Evolutionary conservation across 2,888 invertebrate genomes (phyloP).

Genomic region (Hetaerina titia): DNA sequence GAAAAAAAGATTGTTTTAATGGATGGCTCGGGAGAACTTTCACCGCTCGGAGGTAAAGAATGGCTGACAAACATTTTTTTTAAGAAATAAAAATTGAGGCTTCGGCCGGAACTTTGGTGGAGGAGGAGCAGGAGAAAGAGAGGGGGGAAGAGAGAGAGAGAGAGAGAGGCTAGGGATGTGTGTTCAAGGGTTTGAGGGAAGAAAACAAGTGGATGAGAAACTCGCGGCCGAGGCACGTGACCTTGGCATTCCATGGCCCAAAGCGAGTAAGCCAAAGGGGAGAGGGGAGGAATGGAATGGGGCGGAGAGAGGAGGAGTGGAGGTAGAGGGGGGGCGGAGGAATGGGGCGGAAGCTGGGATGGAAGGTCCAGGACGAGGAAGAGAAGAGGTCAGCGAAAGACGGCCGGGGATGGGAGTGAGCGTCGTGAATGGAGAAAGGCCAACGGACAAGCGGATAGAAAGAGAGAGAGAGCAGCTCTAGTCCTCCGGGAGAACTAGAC

Average conservation of each 20-base stretch:
- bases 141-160: background rate
- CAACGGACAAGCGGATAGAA: background rate
- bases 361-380: background rate
- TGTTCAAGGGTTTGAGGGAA: background rate
- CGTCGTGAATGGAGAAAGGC: background rate
- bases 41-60: slow-evolving; percentile 58
- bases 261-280: slow-evolving; percentile 2
- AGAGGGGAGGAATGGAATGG: background rate
- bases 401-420: background rate
- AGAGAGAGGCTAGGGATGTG: background rate
- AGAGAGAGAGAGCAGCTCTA: background rate
- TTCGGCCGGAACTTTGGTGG: background rate
- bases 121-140: background rate
- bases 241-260: slow-evolving; percentile 53
- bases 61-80: slow-evolving; percentile 30
- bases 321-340: background rate
- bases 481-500: background rate
- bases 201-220: slow-evolving; percentile 21
- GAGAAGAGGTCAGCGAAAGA: slow-evolving; percentile 7
- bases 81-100: background rate
- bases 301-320: background rate
- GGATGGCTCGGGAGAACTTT: slow-evolving; percentile 21
- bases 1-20: slow-evolving; percentile 1
- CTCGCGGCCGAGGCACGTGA: slow-evolving; percentile 21
- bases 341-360: background rate